phyloP scores from a whole-genome alignment of 2,888 invertebrate genomes.

The Polymixis flavicincta region DNA sequence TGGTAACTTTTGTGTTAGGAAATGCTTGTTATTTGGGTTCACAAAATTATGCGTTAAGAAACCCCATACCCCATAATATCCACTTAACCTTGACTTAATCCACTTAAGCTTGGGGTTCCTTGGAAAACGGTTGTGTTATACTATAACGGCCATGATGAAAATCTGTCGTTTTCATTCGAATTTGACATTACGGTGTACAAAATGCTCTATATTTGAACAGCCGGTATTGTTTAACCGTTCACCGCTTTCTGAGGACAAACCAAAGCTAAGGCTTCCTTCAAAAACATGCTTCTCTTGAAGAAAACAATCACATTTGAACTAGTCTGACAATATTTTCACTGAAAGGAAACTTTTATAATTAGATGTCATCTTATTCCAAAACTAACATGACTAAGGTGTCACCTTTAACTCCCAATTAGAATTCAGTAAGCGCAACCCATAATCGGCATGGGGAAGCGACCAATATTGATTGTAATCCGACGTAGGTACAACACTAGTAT shows the following conservation, averaged over 20 bases:
- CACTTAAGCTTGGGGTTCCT: too few relatives aligned
- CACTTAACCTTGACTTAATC: too few relatives aligned
- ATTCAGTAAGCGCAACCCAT: conserved; percentile 39
- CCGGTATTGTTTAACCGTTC: background rate
- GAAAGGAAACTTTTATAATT: conserved; percentile 9
- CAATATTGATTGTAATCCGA: conserved; percentile 47
- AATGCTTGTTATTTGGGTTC: conserved; percentile 9
- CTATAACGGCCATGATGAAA: too few relatives aligned
- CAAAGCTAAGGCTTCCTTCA: background rate
- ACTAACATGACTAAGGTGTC: conserved; percentile 1
- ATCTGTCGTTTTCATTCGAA: too few relatives aligned
- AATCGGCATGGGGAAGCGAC: conserved; percentile 59
- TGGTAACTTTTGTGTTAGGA: background rate
- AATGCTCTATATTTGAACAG: background rate
- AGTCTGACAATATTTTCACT: background rate
- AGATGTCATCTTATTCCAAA: conserved; percentile 1
- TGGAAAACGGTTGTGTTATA: too few relatives aligned
- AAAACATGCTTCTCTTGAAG: background rate
- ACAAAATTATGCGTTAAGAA: background rate
- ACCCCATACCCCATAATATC: too few relatives aligned
- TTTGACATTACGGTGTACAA: background rate
- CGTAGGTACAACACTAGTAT: conserved; percentile 46
- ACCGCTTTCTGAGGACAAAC: background rate
- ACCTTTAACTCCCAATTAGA: conserved; percentile 33
- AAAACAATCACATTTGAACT: background rate